Conservation (phyloP, 2,888 invertebrate species). For the Scaptomyza flava region DNA sequence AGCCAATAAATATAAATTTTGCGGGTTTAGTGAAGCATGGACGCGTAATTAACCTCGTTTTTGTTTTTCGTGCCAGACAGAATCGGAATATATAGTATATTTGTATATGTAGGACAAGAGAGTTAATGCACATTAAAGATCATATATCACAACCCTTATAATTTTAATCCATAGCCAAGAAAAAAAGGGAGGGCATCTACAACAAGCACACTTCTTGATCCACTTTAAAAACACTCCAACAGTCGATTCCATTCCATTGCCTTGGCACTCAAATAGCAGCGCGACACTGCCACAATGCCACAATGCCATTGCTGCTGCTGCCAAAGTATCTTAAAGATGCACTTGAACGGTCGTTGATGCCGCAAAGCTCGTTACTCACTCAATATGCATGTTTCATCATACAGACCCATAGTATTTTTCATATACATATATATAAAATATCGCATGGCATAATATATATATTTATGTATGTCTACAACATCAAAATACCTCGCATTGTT, state of each 20-base stretch:
- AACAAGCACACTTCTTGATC: slow-evolving; percentile 37
- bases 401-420: slow-evolving; percentile 18
- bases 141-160: slow-evolving; percentile 68
- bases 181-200: background rate
- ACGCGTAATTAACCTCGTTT: slow-evolving; percentile 75
- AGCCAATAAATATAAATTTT: slow-evolving; percentile 72
- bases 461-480: slow-evolving; percentile 7
- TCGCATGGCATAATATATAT: slow-evolving; percentile 24
- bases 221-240: slow-evolving; percentile 37
- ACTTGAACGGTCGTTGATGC: slow-evolving; percentile 78
- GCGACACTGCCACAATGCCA: slow-evolving; percentile 22
- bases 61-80: slow-evolving; percentile 10
- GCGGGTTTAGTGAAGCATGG: slow-evolving; percentile 49
- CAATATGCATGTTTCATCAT: slow-evolving; percentile 49
- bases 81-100: slow-evolving; percentile 15
- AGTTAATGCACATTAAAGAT: slow-evolving; percentile 74
- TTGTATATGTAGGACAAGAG: slow-evolving; percentile 49
- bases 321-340: slow-evolving; percentile 80
- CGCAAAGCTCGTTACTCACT: slow-evolving; percentile 63
- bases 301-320: slow-evolving; percentile 36
- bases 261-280: slow-evolving; percentile 51
- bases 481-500: slow-evolving; percentile 73
- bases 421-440: slow-evolving; percentile 42
- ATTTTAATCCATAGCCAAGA: background rate
- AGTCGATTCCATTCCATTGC: slow-evolving; percentile 11